A percentile compares a stretch with the other conserved stretches of the same genome.
These are phyloP conservation scores for Ascidia mentula DNA, from an alignment of 23 tunicate genomes.

Conservation along the genomic window DNA sequence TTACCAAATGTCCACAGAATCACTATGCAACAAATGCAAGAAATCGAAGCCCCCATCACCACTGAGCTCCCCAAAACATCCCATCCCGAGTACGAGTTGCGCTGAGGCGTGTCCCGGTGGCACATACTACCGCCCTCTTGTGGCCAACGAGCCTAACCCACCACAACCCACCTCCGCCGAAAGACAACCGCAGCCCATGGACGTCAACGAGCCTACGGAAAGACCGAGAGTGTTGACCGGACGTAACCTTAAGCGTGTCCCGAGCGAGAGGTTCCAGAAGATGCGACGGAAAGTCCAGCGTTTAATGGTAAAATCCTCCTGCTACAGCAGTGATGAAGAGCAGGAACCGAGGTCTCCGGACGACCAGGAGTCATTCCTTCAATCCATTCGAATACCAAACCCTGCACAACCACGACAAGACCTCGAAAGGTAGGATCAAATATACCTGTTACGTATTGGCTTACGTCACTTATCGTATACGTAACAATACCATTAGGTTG, in stretches of 20 bases:
- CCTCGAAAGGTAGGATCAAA: conserved; percentile 1
- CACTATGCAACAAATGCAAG: conserved; percentile 2
- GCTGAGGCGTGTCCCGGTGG: conserved; percentile 33
- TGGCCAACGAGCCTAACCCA: background rate
- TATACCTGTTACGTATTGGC: background rate
- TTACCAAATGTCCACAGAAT: background rate
- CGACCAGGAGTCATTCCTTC: conserved; percentile 34
- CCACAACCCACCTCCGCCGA: background rate
- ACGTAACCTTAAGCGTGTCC: conserved; percentile 54
- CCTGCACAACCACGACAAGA: conserved; percentile 26
- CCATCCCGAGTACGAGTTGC: background rate
- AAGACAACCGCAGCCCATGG: background rate
- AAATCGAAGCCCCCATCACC: background rate
- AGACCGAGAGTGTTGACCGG: conserved; percentile 2
- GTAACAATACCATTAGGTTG: too few species aligned
- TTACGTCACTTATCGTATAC: too few species aligned
- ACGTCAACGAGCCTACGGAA: background rate
- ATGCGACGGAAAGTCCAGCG: conserved; percentile 74
- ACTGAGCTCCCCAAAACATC: background rate
- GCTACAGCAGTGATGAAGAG: conserved; percentile 1
- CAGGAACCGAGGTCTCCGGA: background rate
- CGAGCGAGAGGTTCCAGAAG: conserved; percentile 72
- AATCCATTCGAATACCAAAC: conserved; percentile 61
- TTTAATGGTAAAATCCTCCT: conserved; percentile 27
- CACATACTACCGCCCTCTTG: conserved; percentile 11